Conservation (phyloP, 2,888 invertebrate species). For the Andrena haemorrhoa region DNA sequence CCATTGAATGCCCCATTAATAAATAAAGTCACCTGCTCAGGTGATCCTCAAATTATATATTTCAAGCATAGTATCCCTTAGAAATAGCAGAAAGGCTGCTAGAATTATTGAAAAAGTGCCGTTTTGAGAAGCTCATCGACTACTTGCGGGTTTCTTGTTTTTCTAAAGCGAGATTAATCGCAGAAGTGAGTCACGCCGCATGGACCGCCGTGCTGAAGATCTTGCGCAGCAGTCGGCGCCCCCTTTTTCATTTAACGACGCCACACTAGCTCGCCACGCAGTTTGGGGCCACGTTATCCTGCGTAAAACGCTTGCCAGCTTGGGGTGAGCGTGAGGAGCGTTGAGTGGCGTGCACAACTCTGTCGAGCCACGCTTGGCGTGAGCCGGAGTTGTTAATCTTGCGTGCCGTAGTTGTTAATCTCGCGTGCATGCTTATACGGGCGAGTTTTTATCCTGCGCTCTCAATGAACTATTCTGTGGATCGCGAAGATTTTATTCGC, state of each 20-base stretch:
- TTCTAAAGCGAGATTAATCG: slow-evolving; percentile 1
- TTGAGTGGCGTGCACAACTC: slow-evolving; percentile 67
- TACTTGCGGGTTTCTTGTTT: neutral
- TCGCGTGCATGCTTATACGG: slow-evolving; percentile 35
- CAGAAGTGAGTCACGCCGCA: slow-evolving; percentile 41
- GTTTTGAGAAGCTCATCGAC: no score
- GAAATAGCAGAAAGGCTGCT: no score
- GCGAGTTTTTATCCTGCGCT: slow-evolving; percentile 33
- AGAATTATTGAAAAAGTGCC: no score
- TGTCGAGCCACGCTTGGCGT: slow-evolving; percentile 68
- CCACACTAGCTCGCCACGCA: slow-evolving; percentile 40
- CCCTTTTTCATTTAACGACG: slow-evolving; percentile 47
- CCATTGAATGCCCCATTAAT: no score
- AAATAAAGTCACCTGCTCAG: no score
- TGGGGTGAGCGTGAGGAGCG: slow-evolving; percentile 43
- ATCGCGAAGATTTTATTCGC: neutral
- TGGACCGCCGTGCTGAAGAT: slow-evolving; percentile 55
- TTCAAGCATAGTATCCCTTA: no score
- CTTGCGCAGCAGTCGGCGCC: slow-evolving; percentile 49
- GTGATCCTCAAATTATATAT: no score
- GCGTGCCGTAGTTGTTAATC: slow-evolving; percentile 32
- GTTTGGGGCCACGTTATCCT: slow-evolving; percentile 30
- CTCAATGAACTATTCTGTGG: slow-evolving; percentile 33
- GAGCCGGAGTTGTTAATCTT: slow-evolving; percentile 56
- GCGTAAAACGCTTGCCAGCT: slow-evolving; percentile 25